Evolutionary conservation across 2,113 vertebrate species (phyloP), one percentile per base, ranked within the genome.

Genomic region (Grallaria varia): DNA sequence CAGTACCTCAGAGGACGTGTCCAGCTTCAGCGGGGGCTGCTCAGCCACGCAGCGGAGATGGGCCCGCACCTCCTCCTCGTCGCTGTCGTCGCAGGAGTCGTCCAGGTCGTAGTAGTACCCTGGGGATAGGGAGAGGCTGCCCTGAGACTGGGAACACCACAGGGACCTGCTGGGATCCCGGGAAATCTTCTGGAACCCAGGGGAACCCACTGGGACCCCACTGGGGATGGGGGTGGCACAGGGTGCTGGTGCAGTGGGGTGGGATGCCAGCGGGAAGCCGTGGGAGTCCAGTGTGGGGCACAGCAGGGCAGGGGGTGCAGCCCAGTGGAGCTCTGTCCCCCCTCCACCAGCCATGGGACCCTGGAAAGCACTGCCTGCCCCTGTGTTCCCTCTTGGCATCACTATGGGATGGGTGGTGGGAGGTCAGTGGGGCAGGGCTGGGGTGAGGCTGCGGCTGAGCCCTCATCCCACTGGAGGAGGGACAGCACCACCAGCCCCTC

Each of bases 51-150:
- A 99, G 62, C 99, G 98, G 79, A 99, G 99, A 97, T 99, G 99
- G 47, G 99, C 99, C 91, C 98, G 98, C 91, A 99, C 99, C 95
- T 99, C 99, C 95, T 99, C 99, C 93, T 99, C 99, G 1, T 99
- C 99, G 1, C 99, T 99, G 97, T 99, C 99, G 0, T 99, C 99
- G 1, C 99, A 99, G 17, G 99, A 99, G 97, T 99, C 99, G 4
- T 99, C 99, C 94, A 99, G 98, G 97, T 99, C 99, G 4, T 99
- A 99, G 97, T 99, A 99, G 96, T 99, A 99, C 86, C 99, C 99
- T 99, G 96, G 10, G 49, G 31, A 35, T 4, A 13, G 40, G 18
- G 44, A 89, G 22, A 81, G 58, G 63, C 31, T 71, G 69, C 5
- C 0, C 0, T 68, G 58, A 76, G 60, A 53, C 77, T 50, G 72